Evolutionary conservation across 2,113 vertebrate species (phyloP).

Genomic region (Rhabdomys dilectus): DNA sequence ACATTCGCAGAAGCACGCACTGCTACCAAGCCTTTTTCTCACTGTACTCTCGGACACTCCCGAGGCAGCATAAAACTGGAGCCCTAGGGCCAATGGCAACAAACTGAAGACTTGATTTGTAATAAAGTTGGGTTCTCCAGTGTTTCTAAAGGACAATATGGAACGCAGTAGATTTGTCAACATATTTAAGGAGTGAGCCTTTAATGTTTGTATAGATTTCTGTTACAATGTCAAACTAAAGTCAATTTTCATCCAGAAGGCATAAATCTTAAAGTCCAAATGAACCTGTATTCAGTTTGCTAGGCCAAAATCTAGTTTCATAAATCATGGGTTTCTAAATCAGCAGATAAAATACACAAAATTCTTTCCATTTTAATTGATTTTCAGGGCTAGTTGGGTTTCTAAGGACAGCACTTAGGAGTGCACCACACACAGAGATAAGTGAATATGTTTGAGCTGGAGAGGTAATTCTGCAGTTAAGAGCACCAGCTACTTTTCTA

Average conservation of each 20-base stretch:
- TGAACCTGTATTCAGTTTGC: neutral
- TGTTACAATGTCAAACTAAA: neutral
- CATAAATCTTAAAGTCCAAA: constrained; percentile 35
- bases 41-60: constrained; percentile 24
- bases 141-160: constrained; percentile 17
- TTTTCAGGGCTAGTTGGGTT: constrained; percentile 9
- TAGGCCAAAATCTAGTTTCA: constrained; percentile 46
- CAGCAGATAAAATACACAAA: neutral
- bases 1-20: neutral
- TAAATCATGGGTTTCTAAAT: constrained; percentile 28
- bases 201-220: constrained; percentile 41
- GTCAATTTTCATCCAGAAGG: constrained; percentile 38
- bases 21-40: constrained; percentile 43
- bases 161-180: neutral
- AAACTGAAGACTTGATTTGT: constrained; percentile 21
- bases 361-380: neutral
- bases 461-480: neutral
- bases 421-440: neutral
- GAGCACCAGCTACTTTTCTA: neutral
- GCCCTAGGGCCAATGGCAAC: constrained; percentile 42
- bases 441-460: neutral
- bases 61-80: neutral
- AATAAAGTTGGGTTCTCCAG: constrained; percentile 48
- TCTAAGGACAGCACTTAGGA: neutral
- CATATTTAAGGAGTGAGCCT: neutral